Evolutionary conservation across 1,140 invertebrate species (phyloP).

Genomic region (Stegodyphus dumicola): DNA sequence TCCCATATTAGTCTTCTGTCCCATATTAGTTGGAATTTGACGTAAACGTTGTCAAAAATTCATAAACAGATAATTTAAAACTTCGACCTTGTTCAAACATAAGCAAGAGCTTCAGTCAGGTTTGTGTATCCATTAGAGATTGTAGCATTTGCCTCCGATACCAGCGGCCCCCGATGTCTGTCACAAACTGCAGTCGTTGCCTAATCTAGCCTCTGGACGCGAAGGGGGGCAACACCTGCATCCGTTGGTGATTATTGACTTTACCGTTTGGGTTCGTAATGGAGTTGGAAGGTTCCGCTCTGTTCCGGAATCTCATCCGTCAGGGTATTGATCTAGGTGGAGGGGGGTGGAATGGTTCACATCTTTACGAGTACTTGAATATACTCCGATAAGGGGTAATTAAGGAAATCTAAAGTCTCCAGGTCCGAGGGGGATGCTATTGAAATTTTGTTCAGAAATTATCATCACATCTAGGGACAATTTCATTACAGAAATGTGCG

Average conservation of each 20-base stretch:
- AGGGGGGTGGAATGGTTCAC: conserved; percentile 4
- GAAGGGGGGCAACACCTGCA: conserved; percentile 8
- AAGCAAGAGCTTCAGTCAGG: too few relatives aligned
- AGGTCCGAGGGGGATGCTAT: not conserved
- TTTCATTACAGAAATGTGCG: too few relatives aligned
- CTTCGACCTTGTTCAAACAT: too few relatives aligned
- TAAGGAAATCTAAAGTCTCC: conserved; percentile 35
- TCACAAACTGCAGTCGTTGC: conserved; percentile 24
- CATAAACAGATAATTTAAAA: too few relatives aligned
- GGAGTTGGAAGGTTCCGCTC: conserved; percentile 44
- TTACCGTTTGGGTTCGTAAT: conserved; percentile 35
- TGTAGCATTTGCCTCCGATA: too few relatives aligned
- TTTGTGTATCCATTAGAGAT: too few relatives aligned
- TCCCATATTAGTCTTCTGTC: too few relatives aligned
- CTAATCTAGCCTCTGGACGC: not conserved
- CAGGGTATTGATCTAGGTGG: conserved; percentile 30
- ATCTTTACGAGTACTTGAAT: conserved; percentile 42
- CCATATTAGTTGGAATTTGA: too few relatives aligned
- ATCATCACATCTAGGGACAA: not conserved
- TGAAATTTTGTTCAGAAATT: not conserved
- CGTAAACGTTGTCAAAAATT: too few relatives aligned
- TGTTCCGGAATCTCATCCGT: conserved; percentile 21
- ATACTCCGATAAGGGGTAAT: conserved; percentile 40
- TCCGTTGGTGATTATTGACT: conserved; percentile 44
- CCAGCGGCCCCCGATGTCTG: too few relatives aligned